Conservation (phyloP, 2,888 invertebrate species). For the Drosophila sordidapex region DNA sequence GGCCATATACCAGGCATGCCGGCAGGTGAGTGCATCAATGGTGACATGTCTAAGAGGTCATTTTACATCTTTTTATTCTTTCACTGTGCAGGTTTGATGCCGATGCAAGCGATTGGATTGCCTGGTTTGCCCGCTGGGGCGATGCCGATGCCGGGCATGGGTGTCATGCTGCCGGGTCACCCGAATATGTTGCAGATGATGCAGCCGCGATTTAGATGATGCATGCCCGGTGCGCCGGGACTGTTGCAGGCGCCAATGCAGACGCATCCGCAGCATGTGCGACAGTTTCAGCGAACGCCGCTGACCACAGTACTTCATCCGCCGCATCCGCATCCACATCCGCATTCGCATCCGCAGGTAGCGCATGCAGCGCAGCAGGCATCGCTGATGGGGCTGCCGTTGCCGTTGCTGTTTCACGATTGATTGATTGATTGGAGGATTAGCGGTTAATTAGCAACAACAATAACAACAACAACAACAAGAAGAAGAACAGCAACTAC, state of each 20-base stretch:
- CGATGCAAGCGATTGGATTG: slow-evolving; percentile 83
- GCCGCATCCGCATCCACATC: slow-evolving; percentile 74
- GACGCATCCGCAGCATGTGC: slow-evolving; percentile 81
- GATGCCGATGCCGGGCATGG: slow-evolving; percentile 84
- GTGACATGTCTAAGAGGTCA: neutral
- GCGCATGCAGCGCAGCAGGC: slow-evolving; percentile 82
- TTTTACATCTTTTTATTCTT: neutral
- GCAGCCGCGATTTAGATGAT: slow-evolving; percentile 96
- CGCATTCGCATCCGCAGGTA: slow-evolving; percentile 34
- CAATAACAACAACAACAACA: slow-evolving; percentile 10
- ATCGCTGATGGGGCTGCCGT: slow-evolving; percentile 82
- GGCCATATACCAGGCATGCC: slow-evolving; percentile 83
- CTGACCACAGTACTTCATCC: slow-evolving; percentile 60
- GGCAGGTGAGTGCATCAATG: slow-evolving; percentile 76
- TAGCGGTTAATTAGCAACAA: slow-evolving; percentile 7
- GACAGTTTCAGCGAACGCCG: slow-evolving; percentile 74
- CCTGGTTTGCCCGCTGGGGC: slow-evolving; percentile 78
- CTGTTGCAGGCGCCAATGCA: slow-evolving; percentile 82
- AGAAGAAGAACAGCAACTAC: slow-evolving; percentile 3
- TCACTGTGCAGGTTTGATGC: slow-evolving; percentile 79
- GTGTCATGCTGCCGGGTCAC: slow-evolving; percentile 86
- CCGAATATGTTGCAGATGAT: slow-evolving; percentile 87
- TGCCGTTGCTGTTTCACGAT: slow-evolving; percentile 83
- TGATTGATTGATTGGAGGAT: slow-evolving; percentile 36
- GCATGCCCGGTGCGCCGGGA: slow-evolving; percentile 86